Base-by-base conservation (phyloP, 1,140 invertebrate species). In the Cyrtorhinus lividipennis region DNA sequence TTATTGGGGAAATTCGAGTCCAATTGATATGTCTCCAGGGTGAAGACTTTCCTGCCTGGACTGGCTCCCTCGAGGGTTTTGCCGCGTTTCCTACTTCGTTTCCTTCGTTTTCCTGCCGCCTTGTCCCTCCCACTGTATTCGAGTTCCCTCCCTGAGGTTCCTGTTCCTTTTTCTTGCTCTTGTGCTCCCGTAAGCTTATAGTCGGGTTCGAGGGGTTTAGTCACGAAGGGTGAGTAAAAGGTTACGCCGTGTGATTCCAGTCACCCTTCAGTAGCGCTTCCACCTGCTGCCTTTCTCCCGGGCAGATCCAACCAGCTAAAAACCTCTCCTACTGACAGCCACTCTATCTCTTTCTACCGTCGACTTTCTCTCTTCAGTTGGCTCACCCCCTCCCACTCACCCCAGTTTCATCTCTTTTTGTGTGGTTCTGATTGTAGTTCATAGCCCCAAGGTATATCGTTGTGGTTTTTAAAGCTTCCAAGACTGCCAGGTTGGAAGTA, bases 221-320 rank as follows among this genome's bases (percentile, higher is more conserved):
- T 10, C 48, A 22, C 10, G 20, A 53, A 53, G 48, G 48, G 48
- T 53, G 48, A 53, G 48, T 53, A 53, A 53, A 53, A 53, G 48
- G 10, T 53, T 53, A 53, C 48, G 48, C 48, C 20, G 20, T 22
- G 48, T 22, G 48, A 53, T 53, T 53, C 48, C 10, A 53, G 48
- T 53, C 48, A 53, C 48, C 48, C 48, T 53, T 20, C 48, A 22
- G 48, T 20, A 20, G 20, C 48, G 48, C 10, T 53, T 53, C 48
- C 48, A 53, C 48, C 48, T 53, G 48, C 48, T 53, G 48, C 48
- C 8, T 20, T 38, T 5, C 30, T 15, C 30, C 30, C 5, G 15
- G 30, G 30, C 30, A 15, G 30, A 38, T 38, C 30, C 30, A 38
- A 38, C 30, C 5, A 38, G 30, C 30, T 38, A n/a, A n/a, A n/a